Percentiles rank a stretch among this genome's conserved stretches.
Evolutionary conservation across 2,113 vertebrate species (phyloP).

Genomic region (Nycticorax nycticorax): DNA sequence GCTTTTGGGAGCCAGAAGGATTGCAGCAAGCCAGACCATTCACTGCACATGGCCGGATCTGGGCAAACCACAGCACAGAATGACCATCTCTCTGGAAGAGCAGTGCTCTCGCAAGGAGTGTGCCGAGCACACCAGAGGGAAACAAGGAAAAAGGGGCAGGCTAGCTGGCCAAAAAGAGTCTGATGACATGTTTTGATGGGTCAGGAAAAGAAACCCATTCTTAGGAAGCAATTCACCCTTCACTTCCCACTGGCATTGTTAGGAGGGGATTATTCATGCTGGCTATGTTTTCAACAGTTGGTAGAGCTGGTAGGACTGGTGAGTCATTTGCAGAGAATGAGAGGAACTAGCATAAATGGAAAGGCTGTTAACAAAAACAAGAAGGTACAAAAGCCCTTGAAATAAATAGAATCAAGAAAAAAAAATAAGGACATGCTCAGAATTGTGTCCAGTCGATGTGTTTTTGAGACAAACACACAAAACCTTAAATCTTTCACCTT

Average conservation of each 20-base stretch:
- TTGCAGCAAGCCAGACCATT: neutral
- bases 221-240: neutral
- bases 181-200: neutral
- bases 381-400: neutral
- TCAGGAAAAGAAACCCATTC: neutral
- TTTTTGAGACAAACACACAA: neutral
- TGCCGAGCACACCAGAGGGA: neutral
- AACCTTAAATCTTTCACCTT: neutral
- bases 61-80: neutral
- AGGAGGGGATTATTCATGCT: neutral
- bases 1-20: neutral
- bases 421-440: neutral
- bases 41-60: rapidly evolving
- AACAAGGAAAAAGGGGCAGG: neutral
- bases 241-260: neutral
- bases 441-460: neutral
- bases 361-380: neutral
- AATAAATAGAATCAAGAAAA: neutral
- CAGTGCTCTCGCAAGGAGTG: rapidly evolving
- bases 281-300: neutral
- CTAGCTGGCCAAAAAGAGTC: neutral
- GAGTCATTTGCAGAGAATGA: neutral
- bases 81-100: neutral
- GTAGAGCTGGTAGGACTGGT: neutral
- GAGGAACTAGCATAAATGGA: neutral